phyloP scores from a whole-genome alignment of 2,113 vertebrate species.

The Heterotis niloticus region DNA sequence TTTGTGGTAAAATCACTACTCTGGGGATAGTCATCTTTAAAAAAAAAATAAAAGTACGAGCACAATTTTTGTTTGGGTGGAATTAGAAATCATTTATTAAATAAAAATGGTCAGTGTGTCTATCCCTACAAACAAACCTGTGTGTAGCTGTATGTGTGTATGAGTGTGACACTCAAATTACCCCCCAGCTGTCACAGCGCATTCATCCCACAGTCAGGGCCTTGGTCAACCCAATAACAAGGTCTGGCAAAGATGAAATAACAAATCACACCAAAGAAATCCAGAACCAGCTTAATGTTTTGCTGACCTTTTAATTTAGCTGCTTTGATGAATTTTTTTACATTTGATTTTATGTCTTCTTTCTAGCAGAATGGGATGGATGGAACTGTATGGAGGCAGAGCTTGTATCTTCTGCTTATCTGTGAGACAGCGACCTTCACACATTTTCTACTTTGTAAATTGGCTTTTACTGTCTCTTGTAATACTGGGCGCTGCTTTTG shows the following conservation, averaged over 20 bases:
- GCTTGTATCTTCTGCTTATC: too few species aligned
- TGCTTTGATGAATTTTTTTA: neutral
- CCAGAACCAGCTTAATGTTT: neutral
- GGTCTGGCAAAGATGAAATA: neutral
- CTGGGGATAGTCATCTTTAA: too few species aligned
- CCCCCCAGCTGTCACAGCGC: neutral
- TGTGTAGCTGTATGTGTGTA: constrained; percentile 18
- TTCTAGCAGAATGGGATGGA: neutral
- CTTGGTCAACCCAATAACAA: neutral
- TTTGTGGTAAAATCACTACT: too few species aligned
- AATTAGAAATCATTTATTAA: neutral
- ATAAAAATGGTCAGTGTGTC: neutral
- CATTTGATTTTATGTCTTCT: neutral
- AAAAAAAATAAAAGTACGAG: too few species aligned
- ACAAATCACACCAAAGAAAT: neutral
- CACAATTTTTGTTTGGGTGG: neutral
- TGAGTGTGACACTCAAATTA: neutral
- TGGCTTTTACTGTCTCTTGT: too few species aligned
- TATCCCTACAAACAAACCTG: neutral
- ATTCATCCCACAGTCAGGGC: neutral
- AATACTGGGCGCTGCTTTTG: too few species aligned
- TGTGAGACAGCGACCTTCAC: too few species aligned
- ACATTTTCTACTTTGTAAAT: too few species aligned
- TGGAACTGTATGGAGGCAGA: neutral
- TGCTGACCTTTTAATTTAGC: neutral